phyloP scores from a whole-genome alignment of 2,797 vertebrate species.

The Enteromius unitaeniatus region DNA sequence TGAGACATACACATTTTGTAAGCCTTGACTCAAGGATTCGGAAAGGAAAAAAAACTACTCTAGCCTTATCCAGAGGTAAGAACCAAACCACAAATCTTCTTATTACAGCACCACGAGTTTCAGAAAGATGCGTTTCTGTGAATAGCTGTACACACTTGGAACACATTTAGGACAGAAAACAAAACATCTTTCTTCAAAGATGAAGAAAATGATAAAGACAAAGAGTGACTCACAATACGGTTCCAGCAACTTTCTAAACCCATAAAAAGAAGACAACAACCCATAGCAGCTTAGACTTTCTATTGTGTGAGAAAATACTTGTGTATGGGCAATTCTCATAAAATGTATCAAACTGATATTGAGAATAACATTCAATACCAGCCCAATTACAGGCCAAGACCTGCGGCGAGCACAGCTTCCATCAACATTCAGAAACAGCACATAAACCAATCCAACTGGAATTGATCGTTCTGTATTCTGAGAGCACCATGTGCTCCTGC shows the following conservation, averaged over 20 bases:
- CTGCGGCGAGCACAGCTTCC: conserved; percentile 44
- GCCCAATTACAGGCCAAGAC: conserved; percentile 47
- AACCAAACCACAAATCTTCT: neutral
- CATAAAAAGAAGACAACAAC: neutral
- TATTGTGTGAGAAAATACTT: conserved; percentile 11
- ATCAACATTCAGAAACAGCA: conserved; percentile 51
- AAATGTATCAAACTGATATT: conserved; percentile 40
- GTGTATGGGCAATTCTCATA: conserved; percentile 28
- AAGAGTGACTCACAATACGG: neutral
- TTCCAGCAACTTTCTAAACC: neutral
- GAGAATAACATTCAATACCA: conserved; percentile 44
- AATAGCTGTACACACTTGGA: too few species aligned
- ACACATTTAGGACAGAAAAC: neutral
- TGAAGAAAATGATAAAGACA: neutral
- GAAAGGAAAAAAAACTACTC: neutral
- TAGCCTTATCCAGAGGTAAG: neutral
- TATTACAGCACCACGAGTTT: too few species aligned
- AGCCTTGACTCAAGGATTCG: neutral
- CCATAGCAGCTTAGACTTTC: neutral
- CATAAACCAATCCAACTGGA: conserved; percentile 45
- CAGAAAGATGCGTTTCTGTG: too few species aligned
- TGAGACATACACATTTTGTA: neutral
- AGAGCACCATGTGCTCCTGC: conserved; percentile 66
- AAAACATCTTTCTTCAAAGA: neutral
- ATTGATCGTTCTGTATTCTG: conserved; percentile 57